Conservation (phyloP, 2,888 invertebrate species). For the Synergus japonicus region DNA sequence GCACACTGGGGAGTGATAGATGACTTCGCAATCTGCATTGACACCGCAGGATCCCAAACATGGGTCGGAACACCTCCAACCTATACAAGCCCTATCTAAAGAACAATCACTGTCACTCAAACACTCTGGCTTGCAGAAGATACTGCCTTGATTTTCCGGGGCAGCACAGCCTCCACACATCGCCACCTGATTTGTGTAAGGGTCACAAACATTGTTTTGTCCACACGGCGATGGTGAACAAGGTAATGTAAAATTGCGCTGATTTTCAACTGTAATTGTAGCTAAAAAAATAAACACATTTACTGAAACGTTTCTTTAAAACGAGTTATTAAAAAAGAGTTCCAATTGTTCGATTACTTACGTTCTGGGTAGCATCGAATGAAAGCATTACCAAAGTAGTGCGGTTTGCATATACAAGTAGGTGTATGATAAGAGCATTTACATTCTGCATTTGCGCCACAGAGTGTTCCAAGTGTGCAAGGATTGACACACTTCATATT, state of each 20-base stretch:
- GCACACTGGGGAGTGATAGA: constrained; percentile 89
- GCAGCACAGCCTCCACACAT: constrained; percentile 89
- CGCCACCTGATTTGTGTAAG: constrained; percentile 86
- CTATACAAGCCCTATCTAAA: constrained; percentile 85
- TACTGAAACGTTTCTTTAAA: background rate
- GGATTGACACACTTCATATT: constrained; percentile 87
- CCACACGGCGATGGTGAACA: constrained; percentile 90
- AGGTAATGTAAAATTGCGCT: constrained; percentile 82
- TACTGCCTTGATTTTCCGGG: constrained; percentile 83
- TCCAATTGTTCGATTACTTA: constrained; percentile 68
- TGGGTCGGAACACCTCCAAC: constrained; percentile 84
- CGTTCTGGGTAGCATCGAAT: constrained; percentile 84
- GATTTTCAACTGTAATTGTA: constrained; percentile 56
- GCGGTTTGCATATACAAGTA: constrained; percentile 88
- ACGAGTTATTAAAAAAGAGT: background rate
- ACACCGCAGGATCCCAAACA: constrained; percentile 87
- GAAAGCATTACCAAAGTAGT: constrained; percentile 89
- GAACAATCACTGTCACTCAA: constrained; percentile 89
- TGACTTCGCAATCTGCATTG: constrained; percentile 87
- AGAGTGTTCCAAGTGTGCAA: constrained; percentile 84
- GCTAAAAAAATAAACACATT: constrained; percentile 50
- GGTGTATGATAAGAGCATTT: constrained; percentile 89
- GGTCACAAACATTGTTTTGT: constrained; percentile 83
- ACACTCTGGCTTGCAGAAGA: constrained; percentile 90
- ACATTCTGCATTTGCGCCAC: constrained; percentile 90